Evolutionary conservation across 1,140 invertebrate genomes (phyloP), one percentile per base, ranked within the genome.

Genomic region (Bicyclus anynana): DNA sequence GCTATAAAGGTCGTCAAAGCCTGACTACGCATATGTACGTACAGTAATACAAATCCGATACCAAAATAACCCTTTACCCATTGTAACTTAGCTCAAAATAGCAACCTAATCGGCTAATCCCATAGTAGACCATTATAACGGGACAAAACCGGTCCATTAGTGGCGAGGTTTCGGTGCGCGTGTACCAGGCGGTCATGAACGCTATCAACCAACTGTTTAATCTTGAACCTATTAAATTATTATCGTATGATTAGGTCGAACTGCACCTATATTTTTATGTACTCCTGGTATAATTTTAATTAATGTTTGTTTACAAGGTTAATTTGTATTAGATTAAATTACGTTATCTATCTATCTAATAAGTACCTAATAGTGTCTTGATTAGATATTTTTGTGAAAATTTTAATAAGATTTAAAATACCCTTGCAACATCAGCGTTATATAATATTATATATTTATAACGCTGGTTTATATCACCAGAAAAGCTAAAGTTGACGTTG

Each of bases 71-170:
- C 37, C 13, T 1, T 38, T 38, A 16, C 2, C 37, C 14, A 3
- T 5, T 16, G 5, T 2, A 7, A 14, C 37, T 38, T 29, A n/a
- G n/a, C 33, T 59, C 21, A 59, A 53, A 59, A 59, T 42, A 60
- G 29, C 16, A 46, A 53, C 35, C 53, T 27, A 60, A 54, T 44
- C 58, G 48, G 23, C 53, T 27, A 60, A 54, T 44, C 58, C 20
- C 5, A n/a, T 27, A 14, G 17, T 60, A 33, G 20, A n/a, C 35
- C 53, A 40, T 62, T 61, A 29, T 62, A 62, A 62, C 60, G 60
- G 60, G 47, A 53, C 46, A 46, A 44, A 57, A 62, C 60, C 60
- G 60, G 60, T 62, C 54, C 60, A 57, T 53, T 57, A 49, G 44
- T 53, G 49, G 18, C 17, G 16, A 48, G 44, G 44, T 53, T 38